phyloP scores from a whole-genome alignment of 2,888 invertebrate species.

The Brachypalpus laphriformis region DNA sequence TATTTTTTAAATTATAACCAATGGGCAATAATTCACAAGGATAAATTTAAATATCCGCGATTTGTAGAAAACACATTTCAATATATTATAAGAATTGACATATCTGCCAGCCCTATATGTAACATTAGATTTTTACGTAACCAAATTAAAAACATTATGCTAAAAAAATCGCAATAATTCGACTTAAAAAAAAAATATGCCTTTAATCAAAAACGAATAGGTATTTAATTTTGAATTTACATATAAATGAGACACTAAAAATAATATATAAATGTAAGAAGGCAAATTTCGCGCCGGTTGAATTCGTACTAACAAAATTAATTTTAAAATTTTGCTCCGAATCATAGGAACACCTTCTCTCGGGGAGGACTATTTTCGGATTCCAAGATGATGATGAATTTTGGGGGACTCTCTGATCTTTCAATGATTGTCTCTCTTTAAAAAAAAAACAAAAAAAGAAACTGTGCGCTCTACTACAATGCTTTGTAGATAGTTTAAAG shows the following conservation, averaged over 20 bases:
- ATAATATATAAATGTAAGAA: constrained; percentile 12
- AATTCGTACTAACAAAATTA: constrained; percentile 65
- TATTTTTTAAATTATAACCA: no score
- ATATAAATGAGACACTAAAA: constrained; percentile 33
- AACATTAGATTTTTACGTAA: constrained; percentile 65
- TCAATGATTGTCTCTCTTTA: constrained; percentile 26
- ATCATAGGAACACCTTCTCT: constrained; percentile 43
- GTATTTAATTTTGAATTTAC: constrained; percentile 51
- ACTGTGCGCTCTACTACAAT: not conserved
- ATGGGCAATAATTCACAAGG: not conserved
- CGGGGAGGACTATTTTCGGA: constrained; percentile 70
- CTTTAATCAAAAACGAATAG: constrained; percentile 36
- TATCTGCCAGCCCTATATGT: constrained; percentile 32
- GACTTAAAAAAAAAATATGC: constrained; percentile 27
- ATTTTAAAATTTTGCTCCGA: constrained; percentile 54
- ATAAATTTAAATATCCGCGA: not conserved
- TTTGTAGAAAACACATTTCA: not conserved
- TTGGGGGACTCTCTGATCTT: constrained; percentile 14
- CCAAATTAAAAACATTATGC: constrained; percentile 20
- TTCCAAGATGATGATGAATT: constrained; percentile 51
- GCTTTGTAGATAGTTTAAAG: constrained; percentile 12
- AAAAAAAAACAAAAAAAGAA: not conserved
- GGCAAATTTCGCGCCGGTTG: constrained; percentile 70
- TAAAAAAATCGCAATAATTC: constrained; percentile 29
- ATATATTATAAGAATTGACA: not conserved